phyloP scores from a whole-genome alignment of 2,797 vertebrate genomes.

The Notamacropus eugenii region DNA sequence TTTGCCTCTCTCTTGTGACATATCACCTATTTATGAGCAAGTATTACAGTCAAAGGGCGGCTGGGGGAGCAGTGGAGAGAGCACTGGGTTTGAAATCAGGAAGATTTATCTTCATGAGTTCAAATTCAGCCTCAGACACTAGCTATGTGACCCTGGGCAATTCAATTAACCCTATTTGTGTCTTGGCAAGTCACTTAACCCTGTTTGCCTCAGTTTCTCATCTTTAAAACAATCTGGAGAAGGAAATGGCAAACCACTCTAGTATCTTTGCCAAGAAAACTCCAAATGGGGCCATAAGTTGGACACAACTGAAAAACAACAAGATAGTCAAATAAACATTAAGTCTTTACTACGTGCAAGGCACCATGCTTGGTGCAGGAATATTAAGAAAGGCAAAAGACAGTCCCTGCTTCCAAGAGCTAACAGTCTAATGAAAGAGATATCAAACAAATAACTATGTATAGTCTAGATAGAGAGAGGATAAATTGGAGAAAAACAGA shows the following conservation, averaged over 20 bases:
- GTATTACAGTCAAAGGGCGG: not conserved
- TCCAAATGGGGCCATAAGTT: not conserved
- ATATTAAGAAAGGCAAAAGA: not conserved
- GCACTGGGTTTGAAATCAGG: not conserved
- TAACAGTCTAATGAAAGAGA: not conserved
- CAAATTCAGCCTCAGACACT: not conserved
- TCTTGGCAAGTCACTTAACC: no score
- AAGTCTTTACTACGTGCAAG: not conserved
- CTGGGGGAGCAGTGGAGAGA: not conserved
- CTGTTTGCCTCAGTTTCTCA: not conserved
- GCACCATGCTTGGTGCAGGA: not conserved
- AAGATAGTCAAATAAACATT: not conserved
- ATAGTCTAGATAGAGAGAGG: not conserved
- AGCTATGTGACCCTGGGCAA: not conserved
- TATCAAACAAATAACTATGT: not conserved
- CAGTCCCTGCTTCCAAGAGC: not conserved
- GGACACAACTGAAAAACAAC: not conserved
- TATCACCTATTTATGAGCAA: not conserved
- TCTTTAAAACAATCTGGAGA: not conserved
- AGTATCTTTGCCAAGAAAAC: not conserved
- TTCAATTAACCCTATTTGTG: no score
- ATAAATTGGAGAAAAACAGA: not conserved
- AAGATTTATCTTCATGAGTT: not conserved
- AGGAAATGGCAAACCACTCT: not conserved
- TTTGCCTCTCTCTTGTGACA: not conserved